Evolutionary conservation across 2,888 invertebrate species (phyloP).

Genomic region (Chironomus tentans): DNA sequence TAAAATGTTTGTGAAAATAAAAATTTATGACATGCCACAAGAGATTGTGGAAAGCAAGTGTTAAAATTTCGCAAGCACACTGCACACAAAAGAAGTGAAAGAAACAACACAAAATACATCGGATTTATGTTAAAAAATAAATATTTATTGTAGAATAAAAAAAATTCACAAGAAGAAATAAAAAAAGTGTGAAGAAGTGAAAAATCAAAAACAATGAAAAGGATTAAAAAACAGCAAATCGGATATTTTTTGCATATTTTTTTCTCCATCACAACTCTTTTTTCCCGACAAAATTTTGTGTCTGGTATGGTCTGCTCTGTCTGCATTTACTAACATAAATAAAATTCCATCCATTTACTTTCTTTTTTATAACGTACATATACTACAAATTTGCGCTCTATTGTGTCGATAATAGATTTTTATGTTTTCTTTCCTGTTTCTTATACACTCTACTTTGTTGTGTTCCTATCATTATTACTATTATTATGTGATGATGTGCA

Average conservation of each 20-base stretch:
- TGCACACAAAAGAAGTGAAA: no score
- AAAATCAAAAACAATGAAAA: conserved; percentile 11
- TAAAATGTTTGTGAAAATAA: no score
- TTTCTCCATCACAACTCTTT: neutral
- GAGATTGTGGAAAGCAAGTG: no score
- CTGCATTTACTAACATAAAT: neutral
- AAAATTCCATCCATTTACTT: conserved; percentile 23
- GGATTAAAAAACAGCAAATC: conserved; percentile 25
- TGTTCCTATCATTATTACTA: neutral
- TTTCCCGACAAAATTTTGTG: neutral
- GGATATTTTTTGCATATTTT: conserved; percentile 20
- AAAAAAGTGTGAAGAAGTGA: neutral
- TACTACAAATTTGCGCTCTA: neutral
- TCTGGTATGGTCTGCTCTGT: neutral
- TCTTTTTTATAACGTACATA: neutral
- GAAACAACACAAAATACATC: no score
- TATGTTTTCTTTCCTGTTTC: neutral
- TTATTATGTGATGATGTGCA: neutral
- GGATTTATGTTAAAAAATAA: no score
- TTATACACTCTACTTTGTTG: neutral
- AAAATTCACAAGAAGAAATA: neutral
- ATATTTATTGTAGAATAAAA: neutral
- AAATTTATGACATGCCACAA: no score
- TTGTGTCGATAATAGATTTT: conserved; percentile 21
- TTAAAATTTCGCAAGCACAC: no score